These are phyloP conservation scores for Lasioglossum zephyrum DNA, from an alignment of 2,888 invertebrate species.

Conservation along the genomic window DNA sequence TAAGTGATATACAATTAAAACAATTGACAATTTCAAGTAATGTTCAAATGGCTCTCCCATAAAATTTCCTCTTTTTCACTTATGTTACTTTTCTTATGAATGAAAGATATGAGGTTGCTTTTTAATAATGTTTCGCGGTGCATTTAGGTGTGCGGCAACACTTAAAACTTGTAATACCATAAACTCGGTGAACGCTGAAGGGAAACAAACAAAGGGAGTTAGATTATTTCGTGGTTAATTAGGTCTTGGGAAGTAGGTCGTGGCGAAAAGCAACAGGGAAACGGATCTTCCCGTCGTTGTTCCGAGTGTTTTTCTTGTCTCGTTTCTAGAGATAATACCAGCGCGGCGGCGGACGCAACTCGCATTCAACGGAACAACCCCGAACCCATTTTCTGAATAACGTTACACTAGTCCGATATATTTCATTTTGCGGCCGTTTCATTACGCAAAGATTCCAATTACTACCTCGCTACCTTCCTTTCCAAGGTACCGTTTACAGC, in stretches of 20 bases:
- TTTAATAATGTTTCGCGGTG: not conserved
- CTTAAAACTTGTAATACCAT: not conserved
- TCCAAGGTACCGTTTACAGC: not conserved
- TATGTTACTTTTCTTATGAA: no score
- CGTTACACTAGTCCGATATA: constrained; percentile 17
- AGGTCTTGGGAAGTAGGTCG: constrained; percentile 68
- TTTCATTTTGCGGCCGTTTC: constrained; percentile 31
- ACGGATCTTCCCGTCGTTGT: constrained; percentile 15
- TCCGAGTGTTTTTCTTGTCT: constrained; percentile 17
- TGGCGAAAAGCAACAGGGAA: constrained; percentile 17
- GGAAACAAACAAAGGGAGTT: constrained; percentile 56
- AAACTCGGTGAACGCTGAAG: constrained; percentile 13
- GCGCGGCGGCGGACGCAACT: constrained; percentile 25
- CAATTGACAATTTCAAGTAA: no score
- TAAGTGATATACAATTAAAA: no score
- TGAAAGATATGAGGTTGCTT: not conserved
- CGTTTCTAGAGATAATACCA: constrained; percentile 8
- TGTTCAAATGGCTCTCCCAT: no score
- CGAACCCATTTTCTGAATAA: constrained; percentile 6
- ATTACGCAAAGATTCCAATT: not conserved
- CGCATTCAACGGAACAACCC: constrained; percentile 35
- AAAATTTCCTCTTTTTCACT: no score
- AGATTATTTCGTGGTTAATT: constrained; percentile 65
- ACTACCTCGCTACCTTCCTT: not conserved
- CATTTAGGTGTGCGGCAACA: not conserved